Conservation (phyloP, 30 jellyfish, hydroid and myxozoan species). For the Cassiopea xamachana region DNA sequence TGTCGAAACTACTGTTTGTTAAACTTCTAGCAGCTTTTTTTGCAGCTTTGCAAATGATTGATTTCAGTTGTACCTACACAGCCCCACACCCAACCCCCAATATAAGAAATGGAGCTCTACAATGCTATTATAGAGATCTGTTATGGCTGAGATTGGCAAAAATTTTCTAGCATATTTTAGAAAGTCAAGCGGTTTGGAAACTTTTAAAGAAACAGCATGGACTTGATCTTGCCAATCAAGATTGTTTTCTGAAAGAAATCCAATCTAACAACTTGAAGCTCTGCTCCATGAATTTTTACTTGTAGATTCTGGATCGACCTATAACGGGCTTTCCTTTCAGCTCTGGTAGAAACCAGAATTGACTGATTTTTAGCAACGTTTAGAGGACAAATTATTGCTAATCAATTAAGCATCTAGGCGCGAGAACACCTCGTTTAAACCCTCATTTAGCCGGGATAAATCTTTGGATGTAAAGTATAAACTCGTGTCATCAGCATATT, state of each 20-base stretch:
- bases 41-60: neutral
- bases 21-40: neutral
- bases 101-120: neutral
- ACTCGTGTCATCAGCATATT: conserved; percentile 8
- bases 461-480: neutral
- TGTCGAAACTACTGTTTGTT: too few relatives aligned
- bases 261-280: neutral
- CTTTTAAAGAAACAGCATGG: neutral
- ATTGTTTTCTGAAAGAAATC: neutral
- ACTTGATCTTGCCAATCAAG: neutral
- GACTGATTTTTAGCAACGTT: neutral
- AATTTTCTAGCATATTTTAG: neutral
- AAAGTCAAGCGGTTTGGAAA: neutral
- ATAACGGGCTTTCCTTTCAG: neutral
- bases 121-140: neutral
- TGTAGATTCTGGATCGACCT: neutral
- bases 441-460: conserved; percentile 9
- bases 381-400: neutral
- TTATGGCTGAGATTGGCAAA: neutral
- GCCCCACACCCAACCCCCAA: neutral
- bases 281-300: neutral
- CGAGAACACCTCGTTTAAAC: neutral
- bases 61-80: neutral
- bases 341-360: neutral
- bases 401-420: neutral